Conservation (phyloP, 2,113 vertebrate species). For the Sorex araneus region DNA sequence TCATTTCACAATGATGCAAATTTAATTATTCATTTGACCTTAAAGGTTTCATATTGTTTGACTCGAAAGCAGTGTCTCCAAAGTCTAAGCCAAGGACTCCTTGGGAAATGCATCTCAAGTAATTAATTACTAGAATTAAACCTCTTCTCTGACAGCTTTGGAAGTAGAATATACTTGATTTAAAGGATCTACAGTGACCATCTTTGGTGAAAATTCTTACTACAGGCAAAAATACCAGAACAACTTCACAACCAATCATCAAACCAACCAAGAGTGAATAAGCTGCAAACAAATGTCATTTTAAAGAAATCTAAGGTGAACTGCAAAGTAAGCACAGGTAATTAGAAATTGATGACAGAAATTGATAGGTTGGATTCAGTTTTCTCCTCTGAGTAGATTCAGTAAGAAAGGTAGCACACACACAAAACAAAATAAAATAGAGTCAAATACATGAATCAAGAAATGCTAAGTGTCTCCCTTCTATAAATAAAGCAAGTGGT, state of each 20-base stretch:
- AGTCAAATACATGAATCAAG: neutral
- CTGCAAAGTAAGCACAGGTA: neutral
- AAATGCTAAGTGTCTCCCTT: neutral
- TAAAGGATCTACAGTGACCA: constrained; percentile 18
- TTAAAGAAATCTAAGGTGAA: constrained; percentile 35
- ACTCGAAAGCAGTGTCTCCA: neutral
- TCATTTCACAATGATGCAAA: constrained; percentile 50
- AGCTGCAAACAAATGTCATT: neutral
- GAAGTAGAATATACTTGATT: constrained; percentile 30
- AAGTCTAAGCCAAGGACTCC: neutral
- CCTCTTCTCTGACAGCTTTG: neutral
- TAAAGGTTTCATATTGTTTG: constrained; percentile 5
- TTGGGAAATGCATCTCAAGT: constrained; percentile 61
- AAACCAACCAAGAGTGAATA: neutral
- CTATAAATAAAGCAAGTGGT: neutral
- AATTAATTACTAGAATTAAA: constrained; percentile 63
- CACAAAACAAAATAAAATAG: neutral
- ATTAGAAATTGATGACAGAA: constrained; percentile 30
- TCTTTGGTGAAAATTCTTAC: neutral
- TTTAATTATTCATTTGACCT: constrained; percentile 41
- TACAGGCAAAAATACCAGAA: neutral
- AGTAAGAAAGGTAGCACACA: constrained; percentile 43
- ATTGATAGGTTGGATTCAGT: neutral
- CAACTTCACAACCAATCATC: neutral
- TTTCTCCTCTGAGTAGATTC: neutral